Evolutionary conservation across 1,140 invertebrate genomes (phyloP).

Genomic region (Cotesia typhae): DNA sequence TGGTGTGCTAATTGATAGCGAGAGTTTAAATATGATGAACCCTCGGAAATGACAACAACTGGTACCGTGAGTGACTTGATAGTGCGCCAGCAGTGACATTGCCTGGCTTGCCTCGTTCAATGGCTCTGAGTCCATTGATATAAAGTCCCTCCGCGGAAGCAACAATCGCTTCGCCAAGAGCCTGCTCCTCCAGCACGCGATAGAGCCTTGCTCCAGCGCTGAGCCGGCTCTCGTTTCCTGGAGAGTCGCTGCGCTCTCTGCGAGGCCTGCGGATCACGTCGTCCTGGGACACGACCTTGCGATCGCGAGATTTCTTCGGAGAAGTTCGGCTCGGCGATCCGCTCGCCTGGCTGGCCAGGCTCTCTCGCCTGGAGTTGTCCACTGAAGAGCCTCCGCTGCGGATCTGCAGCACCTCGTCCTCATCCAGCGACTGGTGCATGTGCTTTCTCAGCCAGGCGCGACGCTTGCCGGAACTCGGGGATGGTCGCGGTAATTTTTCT

Average conservation of each 20-base stretch:
- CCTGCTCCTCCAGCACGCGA: conserved; percentile 62
- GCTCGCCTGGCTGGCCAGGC: conserved; percentile 49
- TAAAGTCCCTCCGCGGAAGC: conserved; percentile 45
- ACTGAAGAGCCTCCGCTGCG: conserved; percentile 42
- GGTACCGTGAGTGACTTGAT: conserved; percentile 36
- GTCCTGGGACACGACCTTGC: conserved; percentile 32
- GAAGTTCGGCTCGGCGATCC: conserved; percentile 52
- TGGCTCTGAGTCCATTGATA: conserved; percentile 34
- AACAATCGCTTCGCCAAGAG: conserved; percentile 54
- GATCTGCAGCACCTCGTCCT: conserved; percentile 48
- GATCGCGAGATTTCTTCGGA: conserved; percentile 53
- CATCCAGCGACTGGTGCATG: conserved; percentile 53
- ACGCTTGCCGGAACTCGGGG: conserved; percentile 46
- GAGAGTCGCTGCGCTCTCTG: conserved; percentile 48
- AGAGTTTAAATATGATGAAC: background rate
- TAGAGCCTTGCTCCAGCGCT: conserved; percentile 59
- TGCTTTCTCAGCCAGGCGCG: conserved; percentile 60
- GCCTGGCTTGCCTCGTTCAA: conserved; percentile 41
- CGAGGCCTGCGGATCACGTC: conserved; percentile 45
- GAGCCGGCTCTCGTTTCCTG: conserved; percentile 52
- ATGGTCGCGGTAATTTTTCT: conserved; percentile 38
- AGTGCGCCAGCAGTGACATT: conserved; percentile 41
- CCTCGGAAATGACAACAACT: background rate
- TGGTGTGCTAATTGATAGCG: no score
- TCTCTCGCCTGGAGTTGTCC: conserved; percentile 57